Percentiles rank a stretch among this genome's conserved stretches.
Conservation (phyloP, 2,888 invertebrate species). For the Terebella lapidaria region DNA sequence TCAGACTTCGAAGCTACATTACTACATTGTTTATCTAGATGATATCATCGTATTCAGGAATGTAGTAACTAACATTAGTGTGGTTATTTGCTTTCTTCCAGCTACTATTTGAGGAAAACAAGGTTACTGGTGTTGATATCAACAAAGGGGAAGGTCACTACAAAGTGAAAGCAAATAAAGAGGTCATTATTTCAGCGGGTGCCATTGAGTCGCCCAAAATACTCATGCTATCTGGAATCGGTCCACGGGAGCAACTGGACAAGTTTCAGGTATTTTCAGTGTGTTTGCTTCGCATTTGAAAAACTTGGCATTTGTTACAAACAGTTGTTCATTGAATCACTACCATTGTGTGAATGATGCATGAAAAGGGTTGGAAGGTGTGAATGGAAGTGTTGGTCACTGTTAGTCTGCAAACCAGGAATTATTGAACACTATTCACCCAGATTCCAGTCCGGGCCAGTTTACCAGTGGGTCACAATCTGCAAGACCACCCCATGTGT, state of each 20-base stretch:
- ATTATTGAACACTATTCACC: too few species aligned
- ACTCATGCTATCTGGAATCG: slow-evolving; percentile 50
- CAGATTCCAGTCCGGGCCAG: slow-evolving; percentile 24
- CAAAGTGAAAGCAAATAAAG: slow-evolving; percentile 33
- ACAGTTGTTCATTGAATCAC: not conserved
- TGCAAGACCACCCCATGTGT: slow-evolving; percentile 24
- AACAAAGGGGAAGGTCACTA: slow-evolving; percentile 28
- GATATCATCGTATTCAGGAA: too few species aligned
- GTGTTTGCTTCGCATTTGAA: not conserved
- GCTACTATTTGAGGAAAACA: slow-evolving; percentile 35
- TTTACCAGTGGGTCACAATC: slow-evolving; percentile 32
- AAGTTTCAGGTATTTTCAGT: slow-evolving; percentile 54
- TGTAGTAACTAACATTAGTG: too few species aligned
- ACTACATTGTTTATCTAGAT: too few species aligned
- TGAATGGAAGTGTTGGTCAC: too few species aligned
- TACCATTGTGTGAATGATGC: too few species aligned
- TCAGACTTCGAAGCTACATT: too few species aligned
- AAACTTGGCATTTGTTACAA: not conserved
- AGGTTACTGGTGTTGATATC: slow-evolving; percentile 39
- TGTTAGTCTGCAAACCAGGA: too few species aligned
- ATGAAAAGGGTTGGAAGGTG: too few species aligned
- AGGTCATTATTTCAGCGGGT: slow-evolving; percentile 50
- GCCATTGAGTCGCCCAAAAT: slow-evolving; percentile 49
- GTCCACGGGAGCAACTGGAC: slow-evolving; percentile 45
- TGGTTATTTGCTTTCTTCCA: slow-evolving; percentile 17